Evolutionary conservation across 2,888 invertebrate species (phyloP).

Genomic region (Desoria tigrina): DNA sequence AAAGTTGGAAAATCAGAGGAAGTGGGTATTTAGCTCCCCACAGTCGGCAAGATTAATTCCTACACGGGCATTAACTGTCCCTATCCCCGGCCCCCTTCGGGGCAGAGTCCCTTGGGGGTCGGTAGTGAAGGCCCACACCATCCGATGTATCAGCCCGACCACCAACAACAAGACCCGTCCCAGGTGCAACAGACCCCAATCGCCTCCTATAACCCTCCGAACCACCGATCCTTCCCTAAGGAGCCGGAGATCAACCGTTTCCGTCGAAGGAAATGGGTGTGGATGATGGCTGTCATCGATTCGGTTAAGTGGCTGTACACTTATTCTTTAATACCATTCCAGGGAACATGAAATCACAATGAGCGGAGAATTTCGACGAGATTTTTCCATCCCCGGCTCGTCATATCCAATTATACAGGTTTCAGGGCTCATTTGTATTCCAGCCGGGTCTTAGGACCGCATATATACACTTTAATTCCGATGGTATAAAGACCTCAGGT

Average conservation of each 20-base stretch:
- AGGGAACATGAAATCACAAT: no score
- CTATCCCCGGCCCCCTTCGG: slow-evolving; percentile 23
- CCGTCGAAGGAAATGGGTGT: slow-evolving; percentile 45
- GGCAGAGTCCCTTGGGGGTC: slow-evolving; percentile 8
- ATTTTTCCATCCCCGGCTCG: no score
- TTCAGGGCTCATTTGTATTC: no score
- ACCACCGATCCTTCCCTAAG: slow-evolving; percentile 9
- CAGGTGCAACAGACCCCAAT: not conserved
- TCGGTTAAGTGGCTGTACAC: slow-evolving; percentile 35
- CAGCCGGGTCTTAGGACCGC: no score
- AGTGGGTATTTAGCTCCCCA: slow-evolving; percentile 32
- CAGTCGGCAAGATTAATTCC: slow-evolving; percentile 40
- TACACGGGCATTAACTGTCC: slow-evolving; percentile 39
- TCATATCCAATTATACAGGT: no score
- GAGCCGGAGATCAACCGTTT: slow-evolving; percentile 40
- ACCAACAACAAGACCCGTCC: not conserved
- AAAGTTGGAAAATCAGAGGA: no score
- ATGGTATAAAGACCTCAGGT: no score
- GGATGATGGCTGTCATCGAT: slow-evolving; percentile 44
- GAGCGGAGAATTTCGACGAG: no score
- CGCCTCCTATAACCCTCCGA: not conserved
- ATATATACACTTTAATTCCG: no score
- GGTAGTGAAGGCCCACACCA: not conserved
- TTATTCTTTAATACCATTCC: not conserved
- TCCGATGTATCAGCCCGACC: not conserved